phyloP scores from a whole-genome alignment of 2,113 vertebrate genomes.

The Tachysurus fulvidraco region DNA sequence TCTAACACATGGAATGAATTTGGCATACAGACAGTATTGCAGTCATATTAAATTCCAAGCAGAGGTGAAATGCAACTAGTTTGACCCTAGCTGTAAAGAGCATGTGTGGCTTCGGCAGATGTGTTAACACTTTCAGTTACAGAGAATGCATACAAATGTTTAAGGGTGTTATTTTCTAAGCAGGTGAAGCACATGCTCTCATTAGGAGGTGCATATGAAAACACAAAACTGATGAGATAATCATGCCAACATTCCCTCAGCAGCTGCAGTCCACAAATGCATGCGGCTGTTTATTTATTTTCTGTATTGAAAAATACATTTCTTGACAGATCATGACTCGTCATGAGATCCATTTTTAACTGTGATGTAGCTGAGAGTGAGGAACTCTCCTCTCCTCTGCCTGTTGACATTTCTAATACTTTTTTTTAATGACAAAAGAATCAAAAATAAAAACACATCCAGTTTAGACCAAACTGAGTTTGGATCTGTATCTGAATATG shows the following conservation, averaged over 20 bases:
- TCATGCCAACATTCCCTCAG: background rate
- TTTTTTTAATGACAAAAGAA: background rate
- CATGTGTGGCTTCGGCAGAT: conserved; percentile 13
- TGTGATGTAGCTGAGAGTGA: background rate
- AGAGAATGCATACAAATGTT: background rate
- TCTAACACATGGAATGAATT: conserved; percentile 19
- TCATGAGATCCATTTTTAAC: background rate
- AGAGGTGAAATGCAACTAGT: background rate
- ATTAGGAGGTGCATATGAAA: conserved; percentile 7
- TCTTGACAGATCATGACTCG: background rate
- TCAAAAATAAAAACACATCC: background rate
- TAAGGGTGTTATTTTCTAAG: background rate
- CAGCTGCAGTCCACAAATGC: background rate
- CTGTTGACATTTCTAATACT: background rate
- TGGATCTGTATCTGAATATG: background rate
- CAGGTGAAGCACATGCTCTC: background rate
- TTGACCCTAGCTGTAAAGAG: conserved; percentile 6
- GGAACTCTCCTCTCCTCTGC: background rate
- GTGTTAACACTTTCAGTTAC: conserved; percentile 18
- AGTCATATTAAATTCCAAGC: background rate
- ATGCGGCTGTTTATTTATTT: background rate
- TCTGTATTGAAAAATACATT: background rate
- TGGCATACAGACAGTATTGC: conserved; percentile 13
- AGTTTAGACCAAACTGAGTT: background rate
- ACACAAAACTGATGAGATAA: conserved; percentile 16